Evolutionary conservation across 1,140 invertebrate genomes (phyloP), one percentile per base, ranked within the genome.

Genomic region (Antheraea pernyi): DNA sequence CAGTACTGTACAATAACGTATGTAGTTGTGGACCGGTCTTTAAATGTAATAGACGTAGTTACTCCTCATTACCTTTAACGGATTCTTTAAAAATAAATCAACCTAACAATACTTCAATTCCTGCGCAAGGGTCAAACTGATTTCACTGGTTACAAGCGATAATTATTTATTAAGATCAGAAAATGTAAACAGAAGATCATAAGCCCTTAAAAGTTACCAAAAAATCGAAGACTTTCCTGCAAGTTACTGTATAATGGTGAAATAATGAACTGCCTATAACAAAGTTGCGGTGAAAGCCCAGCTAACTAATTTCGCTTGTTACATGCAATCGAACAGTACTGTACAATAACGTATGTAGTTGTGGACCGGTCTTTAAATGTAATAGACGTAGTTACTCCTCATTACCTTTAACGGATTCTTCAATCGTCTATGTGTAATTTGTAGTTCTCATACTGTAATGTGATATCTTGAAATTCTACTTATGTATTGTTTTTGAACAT

Each of bases 281-380:
- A 0, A n/a, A 53, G 9, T 53, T 36, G 13, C n/a, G n/a, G 68
- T 48, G 71, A 73, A 73, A 73, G 64, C 59, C 11, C 19, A 53
- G 37, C 65, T 69, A 67, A 69, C 64, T 73, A 69, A 73, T 69
- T 67, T 67, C 19, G 64, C 68, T 73, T 66, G 67, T 69, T 73
- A 67, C 59, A 53, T 18, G 53, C 59, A 59, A 64, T 71, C 46
- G 16, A 53, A 16, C 11, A 39, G 61, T 65, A 19, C 59, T 63
- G 11, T 46, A 37, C 68, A 11, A 65, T 69, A n/a, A 42, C 19
- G 18, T 53, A 53, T 53, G 46, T 53, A 53, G 46, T 63, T 58
- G 67, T 61, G 67, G 62, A 19, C 59, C 22, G 30, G 65, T 59
- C 36, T 59, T 62, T 66, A 42, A 60, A n/a, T 22, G 11, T 72